Conservation (phyloP, 2,888 invertebrate species). For the Sympetrum striolatum region DNA sequence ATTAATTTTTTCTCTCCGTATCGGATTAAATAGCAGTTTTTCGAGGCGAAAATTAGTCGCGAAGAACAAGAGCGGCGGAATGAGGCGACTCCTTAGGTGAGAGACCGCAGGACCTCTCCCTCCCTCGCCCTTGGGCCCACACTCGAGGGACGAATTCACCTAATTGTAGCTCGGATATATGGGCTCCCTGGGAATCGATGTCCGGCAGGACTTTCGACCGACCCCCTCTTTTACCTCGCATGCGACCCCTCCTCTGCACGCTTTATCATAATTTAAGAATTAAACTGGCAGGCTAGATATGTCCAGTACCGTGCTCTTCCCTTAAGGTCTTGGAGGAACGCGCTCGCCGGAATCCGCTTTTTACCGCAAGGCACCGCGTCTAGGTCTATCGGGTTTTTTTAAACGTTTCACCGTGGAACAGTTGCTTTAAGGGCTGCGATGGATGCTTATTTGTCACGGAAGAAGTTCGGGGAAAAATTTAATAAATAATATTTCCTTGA, state of each 20-base stretch:
- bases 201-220: background rate
- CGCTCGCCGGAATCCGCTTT: too few relatives aligned
- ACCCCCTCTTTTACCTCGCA: background rate
- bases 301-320: background rate
- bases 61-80: background rate
- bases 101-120: background rate
- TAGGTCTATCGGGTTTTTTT: too few relatives aligned
- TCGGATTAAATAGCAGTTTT: background rate
- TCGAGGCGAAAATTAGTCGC: background rate
- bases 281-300: conserved; percentile 24
- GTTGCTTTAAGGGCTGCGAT: too few relatives aligned
- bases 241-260: background rate
- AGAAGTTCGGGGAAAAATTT: too few relatives aligned
- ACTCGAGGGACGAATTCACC: conserved; percentile 30
- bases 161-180: conserved; percentile 38
- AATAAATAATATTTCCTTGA: too few relatives aligned
- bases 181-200: conserved; percentile 23
- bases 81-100: background rate
- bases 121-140: background rate
- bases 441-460: too few relatives aligned
- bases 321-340: too few relatives aligned
- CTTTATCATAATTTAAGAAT: conserved; percentile 43
- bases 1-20: background rate
- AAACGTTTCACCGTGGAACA: too few relatives aligned
- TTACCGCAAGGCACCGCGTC: too few relatives aligned